Base-by-base conservation (phyloP, 2,888 invertebrate species). In the Frankliniella fusca region DNA sequence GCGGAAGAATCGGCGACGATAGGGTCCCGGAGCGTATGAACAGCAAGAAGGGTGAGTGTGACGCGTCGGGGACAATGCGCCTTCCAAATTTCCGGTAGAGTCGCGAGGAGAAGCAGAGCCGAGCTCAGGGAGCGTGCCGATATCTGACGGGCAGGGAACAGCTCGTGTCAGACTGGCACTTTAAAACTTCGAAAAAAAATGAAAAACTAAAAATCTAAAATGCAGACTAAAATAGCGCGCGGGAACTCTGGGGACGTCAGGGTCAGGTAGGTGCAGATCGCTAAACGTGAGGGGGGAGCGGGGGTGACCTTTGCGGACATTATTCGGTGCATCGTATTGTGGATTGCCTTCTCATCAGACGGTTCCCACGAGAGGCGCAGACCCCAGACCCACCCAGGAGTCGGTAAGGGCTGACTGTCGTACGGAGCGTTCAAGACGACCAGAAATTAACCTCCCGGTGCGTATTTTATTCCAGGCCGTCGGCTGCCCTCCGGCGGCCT, bases 31-130 rank as follows among this genome's bases (percentile, higher is more conserved):
- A 80, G 38, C 10, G 38, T n/a, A n/a, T 70, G n/a, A 70, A n/a
- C 3, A 83, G 84, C 84, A 83, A 84, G 84, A 83, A 83, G 84
- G 83, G 83, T 81, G 81, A 49, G 15, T 61, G 76, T 76, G 80
- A 61, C 81, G 61, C 18, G 61, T 61, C 50, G n/a, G n/a, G n/a
- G n/a, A n/a, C 28, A 9, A 11, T 15, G 48, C 50, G 80, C 28
- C 50, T 80, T 80, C 23, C 27, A 76, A 76, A 76, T 76, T 76
- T 76, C 70, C 70, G 23, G 70, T 8, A 10, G 23, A 76, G 27
- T 76, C 70, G 12, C 70, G 70, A 3, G 38, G 38, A 38, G 70
- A 27, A 27, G 61, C 61, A 11, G 61, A 18, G 61, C 61, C 61
- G 61, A 18, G 20, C 54, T 9, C 61, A 61, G 61, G 70, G 27